These are phyloP conservation scores for Heliothis peltigera DNA, from an alignment of 2,888 invertebrate genomes.

Conservation along the genomic window DNA sequence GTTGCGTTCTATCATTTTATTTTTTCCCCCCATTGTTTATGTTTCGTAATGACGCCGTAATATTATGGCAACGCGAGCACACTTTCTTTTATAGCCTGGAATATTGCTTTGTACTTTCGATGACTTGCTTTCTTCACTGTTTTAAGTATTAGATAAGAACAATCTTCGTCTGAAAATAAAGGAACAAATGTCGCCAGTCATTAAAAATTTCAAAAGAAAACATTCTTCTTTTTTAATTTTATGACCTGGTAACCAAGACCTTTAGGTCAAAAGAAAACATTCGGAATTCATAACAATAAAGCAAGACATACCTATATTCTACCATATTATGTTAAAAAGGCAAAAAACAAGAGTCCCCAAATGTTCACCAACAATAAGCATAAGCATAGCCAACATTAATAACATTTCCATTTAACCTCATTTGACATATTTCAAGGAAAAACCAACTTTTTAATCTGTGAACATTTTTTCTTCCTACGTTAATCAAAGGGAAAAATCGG, in stretches of 20 bases:
- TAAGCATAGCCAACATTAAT: conserved; percentile 43
- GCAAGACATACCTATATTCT: too few species aligned
- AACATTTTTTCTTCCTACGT: conserved; percentile 36
- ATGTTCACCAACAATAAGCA: conserved; percentile 34
- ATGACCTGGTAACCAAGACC: too few species aligned
- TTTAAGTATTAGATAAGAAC: conserved; percentile 32
- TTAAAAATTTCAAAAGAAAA: conserved; percentile 1
- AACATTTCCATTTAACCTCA: conserved; percentile 49
- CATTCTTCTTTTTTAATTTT: too few species aligned
- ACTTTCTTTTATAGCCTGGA: conserved; percentile 68
- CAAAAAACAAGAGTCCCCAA: conserved; percentile 22
- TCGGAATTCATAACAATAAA: neutral
- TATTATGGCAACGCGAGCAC: conserved; percentile 68
- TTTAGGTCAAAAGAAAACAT: conserved; percentile 6
- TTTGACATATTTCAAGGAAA: conserved; percentile 53
- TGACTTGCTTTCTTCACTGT: conserved; percentile 39
- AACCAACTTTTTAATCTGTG: conserved; percentile 48
- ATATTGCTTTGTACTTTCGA: conserved; percentile 53
- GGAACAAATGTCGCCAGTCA: conserved; percentile 7
- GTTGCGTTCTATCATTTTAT: conserved; percentile 67
- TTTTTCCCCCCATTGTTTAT: conserved; percentile 72
- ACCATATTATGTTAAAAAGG: too few species aligned
- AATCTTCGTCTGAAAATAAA: conserved; percentile 17
- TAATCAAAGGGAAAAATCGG: conserved; percentile 47
- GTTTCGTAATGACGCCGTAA: conserved; percentile 72